phyloP scores from a whole-genome alignment of 2,888 invertebrate species.

The Caenorhabditis sp. region DNA sequence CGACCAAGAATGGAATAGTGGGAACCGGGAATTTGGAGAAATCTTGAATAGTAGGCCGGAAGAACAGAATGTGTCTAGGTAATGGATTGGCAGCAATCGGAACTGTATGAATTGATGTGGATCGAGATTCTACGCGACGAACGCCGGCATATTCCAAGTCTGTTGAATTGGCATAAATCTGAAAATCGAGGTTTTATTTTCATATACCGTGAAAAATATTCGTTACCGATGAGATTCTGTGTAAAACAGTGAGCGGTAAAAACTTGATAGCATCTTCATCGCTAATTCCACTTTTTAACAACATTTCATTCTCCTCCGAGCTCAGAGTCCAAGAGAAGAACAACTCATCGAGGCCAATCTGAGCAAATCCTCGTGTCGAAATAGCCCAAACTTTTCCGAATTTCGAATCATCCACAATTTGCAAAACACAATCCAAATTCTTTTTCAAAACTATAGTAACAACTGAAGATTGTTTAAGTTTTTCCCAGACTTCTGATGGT shows the following conservation, averaged over 20 bases:
- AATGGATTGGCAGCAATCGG: conserved; percentile 28
- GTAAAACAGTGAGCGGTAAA: conserved; percentile 33
- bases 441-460: conserved; percentile 41
- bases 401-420: conserved; percentile 32
- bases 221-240: conserved; percentile 38
- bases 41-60: conserved; percentile 37
- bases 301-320: conserved; percentile 19
- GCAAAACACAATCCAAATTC: conserved; percentile 37
- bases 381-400: conserved; percentile 27
- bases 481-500: conserved; percentile 6
- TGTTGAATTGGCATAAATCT: conserved; percentile 37
- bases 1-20: conserved; percentile 51
- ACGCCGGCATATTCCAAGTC: conserved; percentile 44
- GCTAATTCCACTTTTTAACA: neutral
- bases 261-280: conserved; percentile 7
- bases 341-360: conserved; percentile 53
- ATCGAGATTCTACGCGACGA: conserved; percentile 30
- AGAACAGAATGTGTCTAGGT: conserved; percentile 43
- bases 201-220: too few relatives aligned
- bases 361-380: conserved; percentile 46
- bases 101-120: conserved; percentile 29
- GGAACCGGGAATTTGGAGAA: conserved; percentile 19
- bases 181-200: neutral
- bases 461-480: conserved; percentile 18
- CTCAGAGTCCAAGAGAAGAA: conserved; percentile 39